A percentile compares a stretch with the other conserved stretches of the same genome.
Conservation (phyloP, 2,888 invertebrate species). For the Lamproptera curius region DNA sequence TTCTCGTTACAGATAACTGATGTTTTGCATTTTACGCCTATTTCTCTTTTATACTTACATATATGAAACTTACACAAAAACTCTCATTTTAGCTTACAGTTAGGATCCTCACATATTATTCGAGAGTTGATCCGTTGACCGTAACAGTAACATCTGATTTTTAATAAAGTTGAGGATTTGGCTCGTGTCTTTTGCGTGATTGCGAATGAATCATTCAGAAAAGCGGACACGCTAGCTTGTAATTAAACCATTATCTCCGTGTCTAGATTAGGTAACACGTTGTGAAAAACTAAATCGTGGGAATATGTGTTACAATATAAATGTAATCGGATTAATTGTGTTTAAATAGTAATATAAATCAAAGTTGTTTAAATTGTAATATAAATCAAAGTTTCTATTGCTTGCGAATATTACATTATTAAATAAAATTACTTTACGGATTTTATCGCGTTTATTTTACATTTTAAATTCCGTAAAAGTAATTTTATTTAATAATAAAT, state of each 20-base stretch:
- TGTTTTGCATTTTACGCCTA: conserved; percentile 6
- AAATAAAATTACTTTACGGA: too few species aligned
- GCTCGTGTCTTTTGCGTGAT: conserved; percentile 9
- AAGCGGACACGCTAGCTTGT: conserved; percentile 9
- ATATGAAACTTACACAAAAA: conserved; percentile 16
- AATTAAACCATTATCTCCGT: conserved; percentile 8
- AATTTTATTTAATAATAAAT: too few species aligned
- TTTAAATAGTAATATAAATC: too few species aligned
- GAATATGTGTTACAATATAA: too few species aligned
- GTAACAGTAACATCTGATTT: not conserved
- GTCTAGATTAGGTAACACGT: not conserved
- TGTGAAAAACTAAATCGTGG: not conserved
- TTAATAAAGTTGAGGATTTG: not conserved
- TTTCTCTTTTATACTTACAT: too few species aligned
- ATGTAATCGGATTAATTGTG: too few species aligned
- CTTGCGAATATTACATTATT: too few species aligned
- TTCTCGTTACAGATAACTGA: not conserved
- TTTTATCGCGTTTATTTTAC: too few species aligned
- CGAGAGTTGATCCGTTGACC: not conserved
- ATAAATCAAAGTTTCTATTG: too few species aligned
- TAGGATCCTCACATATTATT: conserved; percentile 1
- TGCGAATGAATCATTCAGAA: not conserved
- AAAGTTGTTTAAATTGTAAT: too few species aligned
- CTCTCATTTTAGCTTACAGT: conserved; percentile 1
- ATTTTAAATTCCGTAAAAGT: too few species aligned